A percentile compares a stretch with the other conserved stretches of the same genome.
Conservation (phyloP, 2,113 vertebrate species). For the Nesoenas mayeri region DNA sequence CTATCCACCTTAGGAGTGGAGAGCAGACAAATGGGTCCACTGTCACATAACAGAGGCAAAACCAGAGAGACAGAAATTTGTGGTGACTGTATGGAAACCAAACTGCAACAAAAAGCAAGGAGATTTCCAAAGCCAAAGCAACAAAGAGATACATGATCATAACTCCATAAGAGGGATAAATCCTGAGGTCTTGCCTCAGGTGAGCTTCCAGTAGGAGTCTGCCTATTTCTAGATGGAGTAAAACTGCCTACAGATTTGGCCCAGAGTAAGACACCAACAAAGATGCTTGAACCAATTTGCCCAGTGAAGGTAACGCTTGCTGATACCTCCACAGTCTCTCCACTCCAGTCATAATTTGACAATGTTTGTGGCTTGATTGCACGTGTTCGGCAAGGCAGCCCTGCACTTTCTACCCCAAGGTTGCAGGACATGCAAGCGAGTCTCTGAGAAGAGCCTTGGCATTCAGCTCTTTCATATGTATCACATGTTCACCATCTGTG, state of each 20-base stretch:
- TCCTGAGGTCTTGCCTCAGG: constrained; percentile 64
- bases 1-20: no score
- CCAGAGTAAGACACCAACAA: constrained; percentile 1
- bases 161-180: constrained; percentile 54
- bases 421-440: background rate
- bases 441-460: constrained; percentile 19
- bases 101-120: constrained; percentile 7
- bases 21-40: no score
- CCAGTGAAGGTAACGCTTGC: background rate
- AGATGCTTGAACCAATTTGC: background rate
- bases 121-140: constrained; percentile 40
- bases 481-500: background rate
- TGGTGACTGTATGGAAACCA: background rate
- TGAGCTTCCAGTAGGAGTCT: constrained; percentile 22
- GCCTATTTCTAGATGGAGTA: background rate
- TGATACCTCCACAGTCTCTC: constrained; percentile 2
- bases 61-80: background rate
- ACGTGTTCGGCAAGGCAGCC: background rate
- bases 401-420: constrained; percentile 24
- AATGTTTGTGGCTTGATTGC: background rate
- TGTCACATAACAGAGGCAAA: constrained; percentile 31
- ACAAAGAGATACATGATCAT: constrained; percentile 36
- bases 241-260: background rate
- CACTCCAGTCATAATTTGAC: background rate
- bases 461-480: background rate